These are phyloP conservation scores for Embidobia sp. DNA, from an alignment of 2,888 invertebrate genomes.

Conservation along the genomic window DNA sequence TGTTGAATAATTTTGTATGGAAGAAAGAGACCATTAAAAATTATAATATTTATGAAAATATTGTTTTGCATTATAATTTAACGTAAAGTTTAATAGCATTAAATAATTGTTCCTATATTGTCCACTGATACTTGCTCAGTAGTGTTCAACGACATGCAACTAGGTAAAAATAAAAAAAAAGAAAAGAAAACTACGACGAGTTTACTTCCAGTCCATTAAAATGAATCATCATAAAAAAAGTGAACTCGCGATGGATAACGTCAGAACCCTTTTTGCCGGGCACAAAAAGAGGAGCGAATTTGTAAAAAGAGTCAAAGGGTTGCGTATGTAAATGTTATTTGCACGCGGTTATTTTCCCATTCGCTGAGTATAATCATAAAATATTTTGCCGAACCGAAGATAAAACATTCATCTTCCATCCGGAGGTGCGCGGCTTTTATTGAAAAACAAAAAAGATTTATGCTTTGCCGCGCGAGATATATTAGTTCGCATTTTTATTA, in stretches of 20 bases:
- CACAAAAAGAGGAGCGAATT: not conserved
- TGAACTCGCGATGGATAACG: no score
- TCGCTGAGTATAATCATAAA: conserved; percentile 26
- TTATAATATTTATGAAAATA: no score
- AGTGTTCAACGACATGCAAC: no score
- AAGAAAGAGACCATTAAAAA: no score
- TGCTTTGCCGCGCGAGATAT: not conserved
- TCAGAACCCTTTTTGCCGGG: no score
- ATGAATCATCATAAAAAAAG: no score
- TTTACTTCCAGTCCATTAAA: conserved; percentile 7
- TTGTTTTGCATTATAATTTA: no score
- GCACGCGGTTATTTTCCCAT: conserved; percentile 19
- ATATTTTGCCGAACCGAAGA: conserved; percentile 18
- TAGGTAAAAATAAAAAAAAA: no score
- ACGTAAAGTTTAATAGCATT: no score
- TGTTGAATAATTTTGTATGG: no score
- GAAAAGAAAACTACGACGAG: not conserved
- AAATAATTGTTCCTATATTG: no score
- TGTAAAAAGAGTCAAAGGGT: conserved; percentile 5
- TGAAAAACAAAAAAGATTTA: conserved; percentile 9
- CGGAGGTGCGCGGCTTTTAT: not conserved
- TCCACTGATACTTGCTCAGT: no score
- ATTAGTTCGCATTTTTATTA: conserved; percentile 18
- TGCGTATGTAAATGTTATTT: conserved; percentile 12
- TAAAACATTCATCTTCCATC: conserved; percentile 26